Evolutionary conservation across 2,888 invertebrate genomes (phyloP).

Genomic region (Chydorus sphaericus): DNA sequence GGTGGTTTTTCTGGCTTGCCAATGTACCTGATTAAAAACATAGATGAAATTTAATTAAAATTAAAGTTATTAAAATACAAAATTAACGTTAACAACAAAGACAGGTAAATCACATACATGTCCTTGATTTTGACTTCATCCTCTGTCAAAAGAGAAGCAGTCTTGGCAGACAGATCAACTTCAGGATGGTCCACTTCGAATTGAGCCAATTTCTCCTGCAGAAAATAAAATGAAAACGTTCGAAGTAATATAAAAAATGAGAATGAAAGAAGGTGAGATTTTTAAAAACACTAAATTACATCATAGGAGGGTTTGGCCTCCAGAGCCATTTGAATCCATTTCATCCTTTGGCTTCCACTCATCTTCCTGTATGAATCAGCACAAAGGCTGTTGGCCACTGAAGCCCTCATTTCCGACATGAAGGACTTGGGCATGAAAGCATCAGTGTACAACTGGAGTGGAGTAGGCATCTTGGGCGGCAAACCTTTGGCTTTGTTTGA

Average conservation of each 20-base stretch:
- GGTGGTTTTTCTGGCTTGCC: slow-evolving; percentile 41
- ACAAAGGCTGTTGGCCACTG: slow-evolving; percentile 23
- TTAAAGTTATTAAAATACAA: no score
- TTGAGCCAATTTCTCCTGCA: slow-evolving; percentile 1
- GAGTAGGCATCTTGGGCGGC: slow-evolving; percentile 33
- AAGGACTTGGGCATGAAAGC: slow-evolving; percentile 11
- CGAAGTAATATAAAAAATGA: no score
- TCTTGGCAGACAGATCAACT: background rate
- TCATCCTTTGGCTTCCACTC: slow-evolving; percentile 34
- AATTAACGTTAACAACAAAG: no score
- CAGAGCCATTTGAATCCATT: slow-evolving; percentile 36
- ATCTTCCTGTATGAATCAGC: slow-evolving; percentile 34
- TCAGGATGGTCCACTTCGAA: background rate
- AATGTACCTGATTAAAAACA: background rate
- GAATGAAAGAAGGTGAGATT: background rate
- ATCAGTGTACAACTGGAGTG: slow-evolving; percentile 26
- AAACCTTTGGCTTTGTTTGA: slow-evolving; percentile 21
- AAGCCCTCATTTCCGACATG: slow-evolving; percentile 15
- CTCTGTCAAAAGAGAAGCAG: background rate
- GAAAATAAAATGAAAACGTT: no score
- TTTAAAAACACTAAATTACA: slow-evolving; percentile 20
- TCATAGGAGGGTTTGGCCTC: slow-evolving; percentile 31
- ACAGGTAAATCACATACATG: no score
- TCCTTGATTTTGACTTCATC: background rate
- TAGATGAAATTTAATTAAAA: background rate